phyloP scores from a whole-genome alignment of 2,113 vertebrate genomes.

The Conger conger region DNA sequence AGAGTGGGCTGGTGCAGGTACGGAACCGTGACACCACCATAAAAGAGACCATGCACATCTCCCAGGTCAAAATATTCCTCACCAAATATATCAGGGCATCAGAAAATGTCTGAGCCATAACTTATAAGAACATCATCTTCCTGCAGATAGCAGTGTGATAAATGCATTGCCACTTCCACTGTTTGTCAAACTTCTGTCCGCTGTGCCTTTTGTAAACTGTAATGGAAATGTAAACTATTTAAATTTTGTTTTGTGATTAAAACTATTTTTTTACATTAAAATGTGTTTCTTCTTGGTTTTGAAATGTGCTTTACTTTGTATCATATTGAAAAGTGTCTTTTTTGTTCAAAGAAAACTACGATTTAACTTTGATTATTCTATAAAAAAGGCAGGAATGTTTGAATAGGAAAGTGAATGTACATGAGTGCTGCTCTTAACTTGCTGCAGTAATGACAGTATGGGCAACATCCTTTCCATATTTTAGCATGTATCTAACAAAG shows the following conservation, averaged over 20 bases:
- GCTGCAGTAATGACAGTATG: too few species aligned
- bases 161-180: not conserved
- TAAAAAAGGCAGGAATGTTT: too few species aligned
- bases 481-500: too few species aligned
- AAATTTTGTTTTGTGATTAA: not conserved
- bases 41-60: constrained; percentile 91
- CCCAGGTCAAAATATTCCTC: constrained; percentile 82
- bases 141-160: not conserved
- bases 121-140: not conserved
- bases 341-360: too few species aligned
- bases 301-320: too few species aligned
- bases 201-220: not conserved
- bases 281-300: too few species aligned
- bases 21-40: constrained; percentile 89
- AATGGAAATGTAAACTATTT: not conserved
- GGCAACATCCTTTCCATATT: too few species aligned
- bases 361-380: too few species aligned
- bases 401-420: too few species aligned
- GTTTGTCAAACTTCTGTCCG: not conserved
- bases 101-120: constrained; percentile 50
- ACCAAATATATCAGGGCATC: constrained; percentile 80
- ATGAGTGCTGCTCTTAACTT: too few species aligned
- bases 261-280: not conserved
- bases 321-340: too few species aligned
- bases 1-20: constrained; percentile 85